Conservation (phyloP, 2,888 invertebrate genomes). For the Andrena bucephala region DNA sequence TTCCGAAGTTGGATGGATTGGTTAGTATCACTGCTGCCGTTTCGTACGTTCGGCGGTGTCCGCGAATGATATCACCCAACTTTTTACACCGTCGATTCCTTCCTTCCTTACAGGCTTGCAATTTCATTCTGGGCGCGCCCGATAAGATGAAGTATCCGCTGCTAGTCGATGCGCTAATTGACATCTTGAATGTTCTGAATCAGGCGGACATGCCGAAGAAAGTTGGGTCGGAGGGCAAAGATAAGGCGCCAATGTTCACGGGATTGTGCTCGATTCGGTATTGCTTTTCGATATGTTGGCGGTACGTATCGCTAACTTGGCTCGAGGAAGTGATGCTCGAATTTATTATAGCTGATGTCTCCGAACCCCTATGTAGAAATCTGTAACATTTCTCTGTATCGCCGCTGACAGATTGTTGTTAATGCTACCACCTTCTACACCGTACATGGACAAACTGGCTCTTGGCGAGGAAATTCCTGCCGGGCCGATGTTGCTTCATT, state of each 20-base stretch:
- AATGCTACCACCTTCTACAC: conserved; percentile 95
- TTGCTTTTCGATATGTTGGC: conserved; percentile 95
- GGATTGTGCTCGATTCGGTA: conserved; percentile 94
- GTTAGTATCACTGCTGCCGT: conserved; percentile 59
- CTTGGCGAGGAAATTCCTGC: conserved; percentile 89
- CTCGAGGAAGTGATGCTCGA: not conserved
- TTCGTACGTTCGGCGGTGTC: not conserved
- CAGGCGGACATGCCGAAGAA: conserved; percentile 85
- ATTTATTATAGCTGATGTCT: not conserved
- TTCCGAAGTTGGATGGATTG: conserved; percentile 96
- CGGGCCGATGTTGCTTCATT: conserved; percentile 91
- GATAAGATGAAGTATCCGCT: conserved; percentile 96
- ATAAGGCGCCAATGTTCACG: conserved; percentile 86
- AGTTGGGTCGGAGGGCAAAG: conserved; percentile 76
- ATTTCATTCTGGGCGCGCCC: conserved; percentile 96
- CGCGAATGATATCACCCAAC: not conserved
- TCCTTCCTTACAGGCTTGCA: conserved; percentile 89
- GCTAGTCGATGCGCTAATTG: conserved; percentile 93
- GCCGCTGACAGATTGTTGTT: conserved; percentile 89
- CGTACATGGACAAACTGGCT: conserved; percentile 93
- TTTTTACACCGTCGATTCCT: not conserved
- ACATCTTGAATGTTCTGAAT: conserved; percentile 93
- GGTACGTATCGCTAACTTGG: conserved; percentile 84
- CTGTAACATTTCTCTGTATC: not conserved
- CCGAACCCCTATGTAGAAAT: not conserved